phyloP scores from a whole-genome alignment of 2,888 invertebrate species.

The Ommatoiulus sabulosus region DNA sequence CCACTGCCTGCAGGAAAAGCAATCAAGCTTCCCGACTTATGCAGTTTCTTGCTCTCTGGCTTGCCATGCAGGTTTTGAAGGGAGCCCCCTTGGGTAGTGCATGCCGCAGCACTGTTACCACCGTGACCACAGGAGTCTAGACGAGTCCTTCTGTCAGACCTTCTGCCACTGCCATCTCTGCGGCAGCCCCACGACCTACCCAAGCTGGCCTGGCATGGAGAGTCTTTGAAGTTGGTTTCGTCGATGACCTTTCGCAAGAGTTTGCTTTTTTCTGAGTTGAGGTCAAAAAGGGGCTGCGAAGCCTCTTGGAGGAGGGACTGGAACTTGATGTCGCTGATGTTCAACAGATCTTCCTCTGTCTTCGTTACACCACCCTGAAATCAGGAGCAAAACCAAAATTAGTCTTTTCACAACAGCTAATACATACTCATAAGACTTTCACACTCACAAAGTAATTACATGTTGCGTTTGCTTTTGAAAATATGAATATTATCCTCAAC shows the following conservation, averaged over 20 bases:
- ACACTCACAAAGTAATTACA: too few relatives aligned
- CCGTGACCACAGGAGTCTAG: conserved; percentile 65
- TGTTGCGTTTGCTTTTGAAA: too few relatives aligned
- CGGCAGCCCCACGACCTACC: not conserved
- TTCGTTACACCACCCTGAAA: not conserved
- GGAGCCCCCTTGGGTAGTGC: conserved; percentile 73
- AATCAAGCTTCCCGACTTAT: conserved; percentile 59
- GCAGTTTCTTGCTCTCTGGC: conserved; percentile 51
- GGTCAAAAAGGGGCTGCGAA: not conserved
- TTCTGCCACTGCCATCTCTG: not conserved
- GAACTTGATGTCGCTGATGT: not conserved
- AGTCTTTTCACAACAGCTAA: too few relatives aligned
- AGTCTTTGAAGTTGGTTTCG: conserved; percentile 55
- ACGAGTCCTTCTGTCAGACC: not conserved
- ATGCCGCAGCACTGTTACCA: conserved; percentile 70
- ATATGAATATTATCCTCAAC: too few relatives aligned
- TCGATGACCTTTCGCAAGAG: conserved; percentile 54
- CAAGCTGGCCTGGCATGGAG: not conserved
- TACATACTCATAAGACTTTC: too few relatives aligned
- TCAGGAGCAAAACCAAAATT: not conserved
- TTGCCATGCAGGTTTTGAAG: conserved; percentile 70
- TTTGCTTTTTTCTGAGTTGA: conserved; percentile 47
- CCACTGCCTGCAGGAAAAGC: conserved; percentile 49
- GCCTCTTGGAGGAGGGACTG: conserved; percentile 23
- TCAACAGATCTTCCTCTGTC: conserved; percentile 29